These are phyloP conservation scores for Dasypus novemcinctus DNA, from an alignment of 2,113 vertebrate species.

Conservation along the genomic window DNA sequence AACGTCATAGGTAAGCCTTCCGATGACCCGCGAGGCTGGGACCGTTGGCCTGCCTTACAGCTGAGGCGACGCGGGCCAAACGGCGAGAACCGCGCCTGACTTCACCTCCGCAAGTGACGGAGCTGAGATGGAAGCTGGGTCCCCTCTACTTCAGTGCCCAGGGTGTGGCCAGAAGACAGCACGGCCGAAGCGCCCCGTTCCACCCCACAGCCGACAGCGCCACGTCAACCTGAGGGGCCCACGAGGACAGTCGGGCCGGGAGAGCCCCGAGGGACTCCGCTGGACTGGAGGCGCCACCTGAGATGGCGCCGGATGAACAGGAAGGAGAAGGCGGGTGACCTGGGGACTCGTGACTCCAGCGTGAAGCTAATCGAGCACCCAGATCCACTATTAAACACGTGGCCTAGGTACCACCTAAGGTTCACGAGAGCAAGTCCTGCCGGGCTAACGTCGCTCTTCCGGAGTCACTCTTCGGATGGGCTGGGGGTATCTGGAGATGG, in stretches of 20 bases:
- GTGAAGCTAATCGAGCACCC: not conserved
- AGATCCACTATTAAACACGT: not conserved
- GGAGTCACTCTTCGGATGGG: not conserved
- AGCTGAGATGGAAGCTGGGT: not conserved
- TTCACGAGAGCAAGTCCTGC: not conserved
- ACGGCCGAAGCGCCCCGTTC: not conserved
- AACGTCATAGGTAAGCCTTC: not conserved
- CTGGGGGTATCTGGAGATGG: accelerated
- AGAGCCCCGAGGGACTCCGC: not conserved
- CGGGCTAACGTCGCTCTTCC: not conserved
- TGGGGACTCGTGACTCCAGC: not conserved
- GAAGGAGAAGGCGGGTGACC: not conserved
- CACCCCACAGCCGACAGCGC: not conserved
- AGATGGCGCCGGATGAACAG: not conserved
- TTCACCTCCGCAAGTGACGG: not conserved
- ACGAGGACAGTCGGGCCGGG: accelerated
- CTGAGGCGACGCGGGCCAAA: not conserved
- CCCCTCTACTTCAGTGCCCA: not conserved
- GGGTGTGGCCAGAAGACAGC: not conserved
- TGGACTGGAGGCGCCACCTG: not conserved
- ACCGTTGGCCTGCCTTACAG: not conserved
- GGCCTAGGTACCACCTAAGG: not conserved
- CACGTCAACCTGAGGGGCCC: accelerated
- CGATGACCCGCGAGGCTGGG: accelerated
- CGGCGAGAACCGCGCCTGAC: not conserved